Base-by-base conservation (phyloP, 2,888 invertebrate species). In the Euzetes globulus region DNA sequence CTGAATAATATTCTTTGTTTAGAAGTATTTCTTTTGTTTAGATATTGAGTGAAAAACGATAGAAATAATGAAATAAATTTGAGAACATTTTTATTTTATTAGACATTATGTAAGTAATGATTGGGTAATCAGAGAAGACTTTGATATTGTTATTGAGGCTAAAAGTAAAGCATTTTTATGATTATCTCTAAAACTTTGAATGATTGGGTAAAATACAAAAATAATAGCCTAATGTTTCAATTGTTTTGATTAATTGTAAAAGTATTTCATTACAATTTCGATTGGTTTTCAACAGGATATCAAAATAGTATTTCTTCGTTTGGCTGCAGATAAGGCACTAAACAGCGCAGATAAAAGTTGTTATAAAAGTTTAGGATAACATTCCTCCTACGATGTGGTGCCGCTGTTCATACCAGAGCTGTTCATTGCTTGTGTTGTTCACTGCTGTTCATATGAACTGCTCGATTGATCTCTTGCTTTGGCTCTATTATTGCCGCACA, bases 281-380 rank as follows among this genome's bases (percentile, higher is more conserved):
- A 60, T 52, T 27, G 27, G 60, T 60, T 50, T 27, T 60, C 29
- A 60, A 60, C 60, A 60, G 60, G 60, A 60, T 60, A 29, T 60
- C 41, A 22, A 15, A 15, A 60, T 17, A n/a, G n/a, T 60, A 29
- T 60, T 60, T 60, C 60, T 60, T 60, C n/a, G 3, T 60, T 60
- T 60, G 25, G 60, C 13, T 13, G 11, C 15, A 60, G 60, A 60
- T 60, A 60, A 60, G n/a, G 29, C 4, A 60, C 19, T 25, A 25
- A 60, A 60, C 60, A 60, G 4, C 17, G 41, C 13, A 60, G 60
- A 60, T 60, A 60, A 60, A 60, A 60, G 60, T 60, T 60, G 60
- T 60, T 60, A 29, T 60, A 52, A 60, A 58, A 60, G 60, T 60
- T 60, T 60, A 60, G 60, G 60, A 60, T 60, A 60, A 60, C 60